Conservation (phyloP, 2,888 invertebrate species). For the Poecilobothrus nobilitatus region DNA sequence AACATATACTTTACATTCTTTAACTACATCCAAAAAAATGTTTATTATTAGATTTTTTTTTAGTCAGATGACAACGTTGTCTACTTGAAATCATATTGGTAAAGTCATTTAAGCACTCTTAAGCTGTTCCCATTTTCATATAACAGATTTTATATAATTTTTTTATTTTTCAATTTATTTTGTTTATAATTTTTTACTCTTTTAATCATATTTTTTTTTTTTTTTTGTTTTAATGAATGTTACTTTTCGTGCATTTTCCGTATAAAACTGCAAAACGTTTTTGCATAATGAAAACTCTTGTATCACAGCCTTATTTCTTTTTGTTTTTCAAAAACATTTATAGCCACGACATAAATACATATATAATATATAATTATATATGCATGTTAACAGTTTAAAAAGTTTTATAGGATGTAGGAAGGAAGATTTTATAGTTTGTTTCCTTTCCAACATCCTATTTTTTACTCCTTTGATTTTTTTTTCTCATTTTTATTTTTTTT, state of each 20-base stretch:
- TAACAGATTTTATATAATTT: not conserved
- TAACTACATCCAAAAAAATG: no score
- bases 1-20: no score
- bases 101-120: no score
- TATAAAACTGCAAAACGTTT: not conserved
- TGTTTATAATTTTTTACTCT: not conserved
- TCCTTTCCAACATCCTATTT: conserved; percentile 4
- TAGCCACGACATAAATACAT: not conserved
- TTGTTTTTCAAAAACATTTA: not conserved
- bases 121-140: not conserved
- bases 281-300: not conserved
- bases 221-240: not conserved
- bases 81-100: no score
- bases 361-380: not conserved
- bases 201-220: not conserved
- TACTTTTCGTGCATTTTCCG: not conserved
- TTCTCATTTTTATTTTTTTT: not conserved
- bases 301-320: not conserved
- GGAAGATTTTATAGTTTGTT: conserved; percentile 6
- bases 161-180: not conserved
- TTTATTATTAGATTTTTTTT: no score
- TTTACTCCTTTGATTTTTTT: not conserved
- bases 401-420: conserved; percentile 5
- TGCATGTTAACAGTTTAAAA: not conserved
- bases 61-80: no score